Conservation (phyloP, 1,140 invertebrate genomes). For the Planococcus citri region DNA sequence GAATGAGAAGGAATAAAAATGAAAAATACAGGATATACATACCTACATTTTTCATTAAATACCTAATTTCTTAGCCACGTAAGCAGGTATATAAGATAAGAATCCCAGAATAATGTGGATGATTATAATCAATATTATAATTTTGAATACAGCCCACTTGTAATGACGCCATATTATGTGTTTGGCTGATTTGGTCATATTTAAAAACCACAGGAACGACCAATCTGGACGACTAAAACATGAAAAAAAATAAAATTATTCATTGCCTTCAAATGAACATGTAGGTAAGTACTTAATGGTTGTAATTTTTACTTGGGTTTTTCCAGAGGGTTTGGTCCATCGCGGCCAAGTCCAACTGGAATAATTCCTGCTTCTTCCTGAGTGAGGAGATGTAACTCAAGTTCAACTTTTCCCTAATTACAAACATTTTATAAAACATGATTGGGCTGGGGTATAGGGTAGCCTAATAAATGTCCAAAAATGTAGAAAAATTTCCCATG, state of each 20-base stretch:
- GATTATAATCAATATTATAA: conserved; percentile 48
- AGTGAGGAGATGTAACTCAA: conserved; percentile 73
- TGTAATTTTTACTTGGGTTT: conserved; percentile 68
- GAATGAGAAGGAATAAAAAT: too few species aligned
- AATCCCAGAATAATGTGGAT: conserved; percentile 58
- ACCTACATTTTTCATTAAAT: too few species aligned
- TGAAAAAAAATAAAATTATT: too few species aligned
- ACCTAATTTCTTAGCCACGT: too few species aligned
- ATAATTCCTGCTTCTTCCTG: conserved; percentile 79
- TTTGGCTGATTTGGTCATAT: conserved; percentile 75
- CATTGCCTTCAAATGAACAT: too few species aligned
- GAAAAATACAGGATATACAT: too few species aligned
- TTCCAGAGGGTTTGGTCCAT: conserved; percentile 75
- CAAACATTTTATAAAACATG: too few species aligned
- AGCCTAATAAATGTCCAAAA: too few species aligned
- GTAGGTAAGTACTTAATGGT: too few species aligned
- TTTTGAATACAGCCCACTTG: conserved; percentile 76
- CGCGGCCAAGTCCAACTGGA: conserved; percentile 71
- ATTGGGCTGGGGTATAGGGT: too few species aligned
- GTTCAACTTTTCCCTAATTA: conserved; percentile 82
- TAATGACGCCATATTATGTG: conserved; percentile 90
- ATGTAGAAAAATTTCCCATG: too few species aligned
- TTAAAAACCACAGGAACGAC: conserved; percentile 86
- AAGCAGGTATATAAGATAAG: conserved; percentile 76
- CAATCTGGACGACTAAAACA: conserved; percentile 67